A percentile compares a stretch with the other conserved stretches of the same genome.
These are phyloP conservation scores for Epizoanthus ramosus DNA, from an alignment of 92 coral and sea anemone species.

Conservation along the genomic window DNA sequence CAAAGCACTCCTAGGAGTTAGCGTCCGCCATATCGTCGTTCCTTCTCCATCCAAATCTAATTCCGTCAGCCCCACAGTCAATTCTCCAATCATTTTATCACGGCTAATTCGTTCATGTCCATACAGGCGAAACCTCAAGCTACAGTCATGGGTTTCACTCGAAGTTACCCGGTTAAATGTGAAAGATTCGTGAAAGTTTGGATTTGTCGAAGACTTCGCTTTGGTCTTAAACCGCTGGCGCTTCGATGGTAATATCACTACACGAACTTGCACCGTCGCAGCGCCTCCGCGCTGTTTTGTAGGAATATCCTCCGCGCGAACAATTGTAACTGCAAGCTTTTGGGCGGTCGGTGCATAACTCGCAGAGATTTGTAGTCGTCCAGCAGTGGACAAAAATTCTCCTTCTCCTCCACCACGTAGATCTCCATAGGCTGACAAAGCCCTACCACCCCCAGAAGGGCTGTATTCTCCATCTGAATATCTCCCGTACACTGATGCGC, in stretches of 20 bases:
- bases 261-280: slow-evolving; percentile 87
- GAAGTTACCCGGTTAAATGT: slow-evolving; percentile 94
- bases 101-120: slow-evolving; percentile 94
- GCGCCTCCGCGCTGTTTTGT: slow-evolving; percentile 98
- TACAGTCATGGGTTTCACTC: slow-evolving; percentile 82
- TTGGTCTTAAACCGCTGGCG: slow-evolving; percentile 93
- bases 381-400: slow-evolving; percentile 92
- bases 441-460: slow-evolving; percentile 79
- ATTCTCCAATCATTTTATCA: slow-evolving; percentile 92
- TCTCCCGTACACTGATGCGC: slow-evolving; percentile 89
- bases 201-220: slow-evolving; percentile 90
- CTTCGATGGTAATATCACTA: slow-evolving; percentile 88
- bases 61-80: slow-evolving; percentile 79
- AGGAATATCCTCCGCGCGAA: slow-evolving; percentile 97
- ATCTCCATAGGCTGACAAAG: slow-evolving; percentile 92
- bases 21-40: slow-evolving; percentile 87
- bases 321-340: slow-evolving; percentile 89
- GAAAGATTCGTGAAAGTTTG: slow-evolving; percentile 97
- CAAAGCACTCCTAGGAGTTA: slow-evolving; percentile 91
- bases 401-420: slow-evolving; percentile 67
- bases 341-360: slow-evolving; percentile 99
- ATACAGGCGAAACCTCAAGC: slow-evolving; percentile 88
- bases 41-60: slow-evolving; percentile 96
- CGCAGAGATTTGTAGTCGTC: slow-evolving; percentile 93
- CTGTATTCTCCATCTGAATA: slow-evolving; percentile 95